Evolutionary conservation across 2,888 invertebrate genomes (phyloP).

Genomic region (Drosophila neonasuta): DNA sequence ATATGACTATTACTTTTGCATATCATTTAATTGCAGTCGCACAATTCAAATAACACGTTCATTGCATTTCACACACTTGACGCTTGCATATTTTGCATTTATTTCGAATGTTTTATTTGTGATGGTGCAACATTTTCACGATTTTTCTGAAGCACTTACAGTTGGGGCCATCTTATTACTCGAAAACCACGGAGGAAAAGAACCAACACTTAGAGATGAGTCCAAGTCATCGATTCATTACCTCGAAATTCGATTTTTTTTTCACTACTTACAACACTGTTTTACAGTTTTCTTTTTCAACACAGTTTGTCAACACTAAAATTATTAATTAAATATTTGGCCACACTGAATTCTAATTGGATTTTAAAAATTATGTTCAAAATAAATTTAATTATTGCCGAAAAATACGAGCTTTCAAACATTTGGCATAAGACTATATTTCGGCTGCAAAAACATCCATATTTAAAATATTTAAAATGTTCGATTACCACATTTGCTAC

Average conservation of each 20-base stretch:
- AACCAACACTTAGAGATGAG: constrained; percentile 51
- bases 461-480: too few relatives aligned
- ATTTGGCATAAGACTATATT: too few relatives aligned
- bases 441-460: too few relatives aligned
- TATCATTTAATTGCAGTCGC: constrained; percentile 2
- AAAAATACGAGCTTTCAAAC: too few relatives aligned
- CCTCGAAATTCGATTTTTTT: background rate
- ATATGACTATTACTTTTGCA: constrained; percentile 6
- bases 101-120: constrained; percentile 7
- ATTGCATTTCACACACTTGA: background rate
- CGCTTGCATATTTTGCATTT: constrained; percentile 19
- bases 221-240: constrained; percentile 35
- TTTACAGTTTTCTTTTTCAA: background rate
- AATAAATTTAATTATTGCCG: too few relatives aligned
- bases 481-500: too few relatives aligned
- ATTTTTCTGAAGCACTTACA: constrained; percentile 77
- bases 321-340: constrained; percentile 6
- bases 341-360: constrained; percentile 16
- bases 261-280: background rate
- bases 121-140: constrained; percentile 35
- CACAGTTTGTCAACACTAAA: constrained; percentile 3
- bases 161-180: constrained; percentile 82
- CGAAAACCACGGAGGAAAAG: constrained; percentile 81
- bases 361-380: too few relatives aligned
- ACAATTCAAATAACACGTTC: constrained; percentile 19